Percentiles rank a stretch among this genome's conserved stretches.
phyloP scores from a whole-genome alignment of 2,888 invertebrate genomes.

The Scotopteryx bipunctaria region DNA sequence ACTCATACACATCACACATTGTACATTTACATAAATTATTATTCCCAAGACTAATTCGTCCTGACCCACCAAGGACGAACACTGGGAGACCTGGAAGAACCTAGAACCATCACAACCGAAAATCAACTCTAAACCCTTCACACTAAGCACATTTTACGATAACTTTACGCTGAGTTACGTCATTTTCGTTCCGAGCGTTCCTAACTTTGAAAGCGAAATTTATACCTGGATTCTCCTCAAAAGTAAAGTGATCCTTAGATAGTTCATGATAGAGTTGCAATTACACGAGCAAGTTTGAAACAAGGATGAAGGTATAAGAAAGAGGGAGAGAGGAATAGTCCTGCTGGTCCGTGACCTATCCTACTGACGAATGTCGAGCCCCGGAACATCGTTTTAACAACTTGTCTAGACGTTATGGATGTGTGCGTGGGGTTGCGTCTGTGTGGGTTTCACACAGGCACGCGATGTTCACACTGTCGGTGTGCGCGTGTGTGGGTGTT shows the following conservation, averaged over 20 bases:
- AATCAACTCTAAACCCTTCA: constrained; percentile 24
- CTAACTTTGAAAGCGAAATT: constrained; percentile 80
- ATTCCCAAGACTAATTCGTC: constrained; percentile 80
- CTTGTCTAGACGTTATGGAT: constrained; percentile 71
- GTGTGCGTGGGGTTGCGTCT: constrained; percentile 47
- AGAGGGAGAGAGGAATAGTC: constrained; percentile 60
- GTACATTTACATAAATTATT: constrained; percentile 81
- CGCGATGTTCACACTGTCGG: constrained; percentile 2
- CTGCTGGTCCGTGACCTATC: constrained; percentile 81
- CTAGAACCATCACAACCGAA: constrained; percentile 39
- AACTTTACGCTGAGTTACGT: constrained; percentile 40
- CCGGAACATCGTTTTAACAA: constrained; percentile 80
- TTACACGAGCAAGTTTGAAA: constrained; percentile 45
- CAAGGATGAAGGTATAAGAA: constrained; percentile 47
- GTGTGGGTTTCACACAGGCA: constrained; percentile 41
- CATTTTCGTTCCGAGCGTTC: constrained; percentile 42
- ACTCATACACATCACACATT: constrained; percentile 43
- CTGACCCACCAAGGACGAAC: constrained; percentile 76
- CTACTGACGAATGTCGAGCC: constrained; percentile 82
- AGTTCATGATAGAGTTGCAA: constrained; percentile 42
- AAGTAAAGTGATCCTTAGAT: constrained; percentile 32
- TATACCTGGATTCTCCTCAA: constrained; percentile 58
- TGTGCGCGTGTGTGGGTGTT: constrained; percentile 2
- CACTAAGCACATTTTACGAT: constrained; percentile 37
- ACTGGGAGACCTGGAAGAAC: constrained; percentile 69